phyloP scores from a whole-genome alignment of 2,113 vertebrate genomes.

The Epinephelus cyanopodus region DNA sequence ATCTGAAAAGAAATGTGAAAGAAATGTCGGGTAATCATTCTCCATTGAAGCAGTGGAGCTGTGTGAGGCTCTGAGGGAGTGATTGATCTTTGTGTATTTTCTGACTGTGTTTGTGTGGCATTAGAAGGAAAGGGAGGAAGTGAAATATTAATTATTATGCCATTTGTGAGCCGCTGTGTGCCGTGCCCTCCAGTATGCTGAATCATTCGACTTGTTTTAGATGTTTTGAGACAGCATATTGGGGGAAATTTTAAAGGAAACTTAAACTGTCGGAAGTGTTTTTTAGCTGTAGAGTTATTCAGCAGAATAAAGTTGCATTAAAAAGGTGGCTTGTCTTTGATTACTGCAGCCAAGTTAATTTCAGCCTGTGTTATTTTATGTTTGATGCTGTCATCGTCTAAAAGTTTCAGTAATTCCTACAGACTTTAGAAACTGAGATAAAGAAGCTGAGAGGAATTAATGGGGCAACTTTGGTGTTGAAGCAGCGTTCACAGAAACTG shows the following conservation, averaged over 20 bases:
- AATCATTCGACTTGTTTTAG: slow-evolving; percentile 42
- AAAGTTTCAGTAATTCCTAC: slow-evolving; percentile 20
- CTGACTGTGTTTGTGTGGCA: slow-evolving; percentile 32
- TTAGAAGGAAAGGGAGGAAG: slow-evolving; percentile 13
- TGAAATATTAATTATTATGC: slow-evolving; percentile 59
- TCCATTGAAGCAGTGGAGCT: slow-evolving; percentile 9
- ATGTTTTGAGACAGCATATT: slow-evolving; percentile 9
- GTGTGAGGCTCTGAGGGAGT: slow-evolving; percentile 11
- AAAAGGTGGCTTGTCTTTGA: neutral
- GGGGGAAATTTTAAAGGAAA: slow-evolving; percentile 13
- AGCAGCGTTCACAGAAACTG: slow-evolving; percentile 9
- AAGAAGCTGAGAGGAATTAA: slow-evolving; percentile 42
- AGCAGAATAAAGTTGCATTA: neutral
- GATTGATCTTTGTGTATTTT: slow-evolving; percentile 46
- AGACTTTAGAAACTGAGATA: slow-evolving; percentile 39
- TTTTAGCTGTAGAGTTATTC: neutral
- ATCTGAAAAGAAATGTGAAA: slow-evolving; percentile 22
- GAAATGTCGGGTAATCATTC: slow-evolving; percentile 25
- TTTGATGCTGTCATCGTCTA: slow-evolving; percentile 1
- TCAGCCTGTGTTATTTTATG: slow-evolving; percentile 13
- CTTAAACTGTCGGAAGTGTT: slow-evolving; percentile 25
- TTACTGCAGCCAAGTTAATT: neutral
- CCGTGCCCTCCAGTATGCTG: slow-evolving; percentile 27
- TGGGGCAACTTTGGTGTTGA: slow-evolving; percentile 30
- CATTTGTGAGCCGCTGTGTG: slow-evolving; percentile 37